Percentiles rank a stretch among this genome's conserved stretches.
phyloP scores from a whole-genome alignment of 2,888 invertebrate species.

The Dendrolimus houi region DNA sequence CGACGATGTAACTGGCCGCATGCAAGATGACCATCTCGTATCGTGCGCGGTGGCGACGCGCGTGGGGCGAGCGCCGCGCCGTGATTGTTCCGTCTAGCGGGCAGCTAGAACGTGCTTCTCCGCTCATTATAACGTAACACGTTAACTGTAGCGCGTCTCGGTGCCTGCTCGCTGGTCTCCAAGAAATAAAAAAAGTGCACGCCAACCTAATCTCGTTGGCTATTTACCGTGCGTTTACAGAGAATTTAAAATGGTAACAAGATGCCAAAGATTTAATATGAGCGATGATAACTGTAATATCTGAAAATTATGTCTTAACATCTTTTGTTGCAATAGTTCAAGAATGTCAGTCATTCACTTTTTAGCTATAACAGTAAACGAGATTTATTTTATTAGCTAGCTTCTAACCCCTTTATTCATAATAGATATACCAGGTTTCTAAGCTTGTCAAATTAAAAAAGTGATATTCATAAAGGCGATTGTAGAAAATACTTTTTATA shows the following conservation, averaged over 20 bases:
- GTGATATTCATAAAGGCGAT: no score
- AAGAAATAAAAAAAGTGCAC: slow-evolving; percentile 2
- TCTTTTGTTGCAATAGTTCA: neutral
- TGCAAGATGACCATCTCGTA: slow-evolving; percentile 24
- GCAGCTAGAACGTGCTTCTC: slow-evolving; percentile 28
- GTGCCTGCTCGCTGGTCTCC: slow-evolving; percentile 26
- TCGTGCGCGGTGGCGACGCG: neutral
- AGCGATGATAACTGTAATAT: no score
- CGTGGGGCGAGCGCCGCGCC: slow-evolving; percentile 1
- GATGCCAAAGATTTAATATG: no score
- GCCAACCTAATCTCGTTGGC: neutral
- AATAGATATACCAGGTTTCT: no score
- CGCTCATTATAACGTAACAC: slow-evolving; percentile 36
- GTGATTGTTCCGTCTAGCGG: slow-evolving; percentile 30
- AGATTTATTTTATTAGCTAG: no score
- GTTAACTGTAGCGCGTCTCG: slow-evolving; percentile 54
- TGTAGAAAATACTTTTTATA: no score
- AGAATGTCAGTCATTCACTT: neutral
- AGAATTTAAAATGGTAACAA: no score
- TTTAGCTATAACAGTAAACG: neutral
- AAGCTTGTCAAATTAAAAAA: no score
- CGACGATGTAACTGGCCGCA: slow-evolving; percentile 18
- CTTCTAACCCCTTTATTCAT: no score
- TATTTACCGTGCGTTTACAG: no score
- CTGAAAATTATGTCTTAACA: no score